These are phyloP conservation scores for Cylas formicarius DNA, from an alignment of 1,140 invertebrate species.

Conservation along the genomic window DNA sequence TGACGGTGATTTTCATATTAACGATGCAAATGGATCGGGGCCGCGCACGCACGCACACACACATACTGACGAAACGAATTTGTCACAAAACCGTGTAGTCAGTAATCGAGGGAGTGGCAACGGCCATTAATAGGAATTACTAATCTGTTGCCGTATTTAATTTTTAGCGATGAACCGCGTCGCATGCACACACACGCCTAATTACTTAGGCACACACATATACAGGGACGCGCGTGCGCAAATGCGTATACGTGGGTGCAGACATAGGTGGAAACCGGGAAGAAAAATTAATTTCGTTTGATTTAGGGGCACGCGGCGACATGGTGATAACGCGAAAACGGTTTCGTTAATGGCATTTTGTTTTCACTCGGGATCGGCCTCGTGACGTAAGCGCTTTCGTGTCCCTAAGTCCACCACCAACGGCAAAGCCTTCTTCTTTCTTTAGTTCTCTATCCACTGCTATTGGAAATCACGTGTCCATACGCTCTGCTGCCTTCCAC, in stretches of 20 bases:
- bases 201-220: conserved; percentile 25
- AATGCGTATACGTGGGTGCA: too few species aligned
- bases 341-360: conserved; percentile 11
- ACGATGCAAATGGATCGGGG: too few species aligned
- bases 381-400: conserved; percentile 1
- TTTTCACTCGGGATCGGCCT: conserved; percentile 2
- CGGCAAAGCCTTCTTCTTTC: too few species aligned
- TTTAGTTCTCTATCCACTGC: too few species aligned
- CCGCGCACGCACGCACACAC: too few species aligned
- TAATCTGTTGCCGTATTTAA: conserved; percentile 26
- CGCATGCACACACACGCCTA: conserved; percentile 20
- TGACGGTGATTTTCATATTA: too few species aligned
- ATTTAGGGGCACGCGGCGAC: conserved; percentile 24
- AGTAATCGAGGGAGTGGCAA: conserved; percentile 22
- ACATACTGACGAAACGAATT: too few species aligned
- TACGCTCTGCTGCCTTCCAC: too few species aligned
- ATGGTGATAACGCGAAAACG: conserved; percentile 14
- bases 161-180: conserved; percentile 20
- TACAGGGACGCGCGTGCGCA: too few species aligned
- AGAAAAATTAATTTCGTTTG: conserved; percentile 21
- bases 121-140: conserved; percentile 23
- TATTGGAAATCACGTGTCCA: too few species aligned
- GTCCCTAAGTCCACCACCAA: too few species aligned
- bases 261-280: conserved; percentile 19
- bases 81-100: conserved; percentile 23